Percentiles rank a stretch among this genome's conserved stretches.
These are phyloP conservation scores for Prenolepis imparis DNA, from an alignment of 2,888 invertebrate species.

Conservation along the genomic window DNA sequence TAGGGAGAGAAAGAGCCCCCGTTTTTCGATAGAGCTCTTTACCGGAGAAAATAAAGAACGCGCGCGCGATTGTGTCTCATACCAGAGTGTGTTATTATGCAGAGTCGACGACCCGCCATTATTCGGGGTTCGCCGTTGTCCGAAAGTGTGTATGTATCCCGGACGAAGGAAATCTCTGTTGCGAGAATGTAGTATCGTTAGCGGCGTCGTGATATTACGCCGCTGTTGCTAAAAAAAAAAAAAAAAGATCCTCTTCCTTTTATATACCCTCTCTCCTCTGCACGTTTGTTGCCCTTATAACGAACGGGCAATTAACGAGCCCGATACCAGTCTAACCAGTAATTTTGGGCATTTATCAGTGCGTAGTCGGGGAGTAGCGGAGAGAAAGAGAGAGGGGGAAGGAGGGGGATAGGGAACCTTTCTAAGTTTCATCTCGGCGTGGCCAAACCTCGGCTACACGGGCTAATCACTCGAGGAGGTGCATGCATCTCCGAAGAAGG, in stretches of 20 bases:
- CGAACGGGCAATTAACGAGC: constrained; percentile 76
- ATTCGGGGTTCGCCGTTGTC: constrained; percentile 8
- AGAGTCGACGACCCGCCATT: constrained; percentile 35
- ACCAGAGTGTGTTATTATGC: constrained; percentile 40
- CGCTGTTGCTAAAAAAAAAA: constrained; percentile 24
- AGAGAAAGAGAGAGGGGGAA: constrained; percentile 10
- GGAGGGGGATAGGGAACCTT: constrained; percentile 37
- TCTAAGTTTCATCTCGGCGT: constrained; percentile 68
- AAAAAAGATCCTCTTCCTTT: constrained; percentile 17
- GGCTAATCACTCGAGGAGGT: constrained; percentile 64
- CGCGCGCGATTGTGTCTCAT: constrained; percentile 46
- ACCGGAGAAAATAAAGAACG: constrained; percentile 36
- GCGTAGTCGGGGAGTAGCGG: constrained; percentile 31
- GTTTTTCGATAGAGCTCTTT: constrained; percentile 54
- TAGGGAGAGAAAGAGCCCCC: background rate
- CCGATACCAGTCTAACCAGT: constrained; percentile 71
- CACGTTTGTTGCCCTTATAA: constrained; percentile 68
- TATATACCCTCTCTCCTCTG: constrained; percentile 39
- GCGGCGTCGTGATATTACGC: constrained; percentile 22
- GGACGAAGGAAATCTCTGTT: background rate
- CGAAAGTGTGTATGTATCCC: constrained; percentile 25
- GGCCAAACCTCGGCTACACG: constrained; percentile 57
- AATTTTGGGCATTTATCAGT: constrained; percentile 73
- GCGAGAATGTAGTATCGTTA: constrained; percentile 20
- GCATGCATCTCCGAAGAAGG: constrained; percentile 57